Conservation (phyloP, 1,140 invertebrate genomes). For the Melipona quadrifasciata region DNA sequence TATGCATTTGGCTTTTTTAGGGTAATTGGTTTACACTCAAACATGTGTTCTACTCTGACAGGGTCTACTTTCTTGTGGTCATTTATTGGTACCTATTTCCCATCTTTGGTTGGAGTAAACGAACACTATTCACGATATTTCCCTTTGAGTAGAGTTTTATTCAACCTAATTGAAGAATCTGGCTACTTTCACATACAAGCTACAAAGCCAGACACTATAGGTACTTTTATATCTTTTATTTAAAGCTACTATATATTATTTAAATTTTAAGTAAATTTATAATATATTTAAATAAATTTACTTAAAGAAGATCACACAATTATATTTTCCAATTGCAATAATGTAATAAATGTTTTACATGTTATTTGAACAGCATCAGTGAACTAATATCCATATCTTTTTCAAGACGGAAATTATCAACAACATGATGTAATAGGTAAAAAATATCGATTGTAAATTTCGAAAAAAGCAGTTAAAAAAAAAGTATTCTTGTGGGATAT, state of each 20-base stretch:
- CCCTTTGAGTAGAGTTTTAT: slow-evolving; percentile 82
- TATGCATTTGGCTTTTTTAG: slow-evolving; percentile 69
- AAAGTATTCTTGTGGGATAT: too few species aligned
- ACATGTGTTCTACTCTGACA: slow-evolving; percentile 81
- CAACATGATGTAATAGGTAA: too few species aligned
- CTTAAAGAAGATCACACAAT: too few species aligned
- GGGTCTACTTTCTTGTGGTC: slow-evolving; percentile 76
- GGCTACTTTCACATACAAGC: slow-evolving; percentile 94
- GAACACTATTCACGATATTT: slow-evolving; percentile 84
- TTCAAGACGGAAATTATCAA: too few species aligned
- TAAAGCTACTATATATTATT: neutral
- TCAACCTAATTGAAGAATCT: slow-evolving; percentile 84
- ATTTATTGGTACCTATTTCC: slow-evolving; percentile 82
- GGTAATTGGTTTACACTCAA: slow-evolving; percentile 83
- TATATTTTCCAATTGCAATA: too few species aligned
- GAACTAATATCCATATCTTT: too few species aligned
- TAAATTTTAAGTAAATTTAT: neutral
- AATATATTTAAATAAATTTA: too few species aligned
- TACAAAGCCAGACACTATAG: slow-evolving; percentile 95
- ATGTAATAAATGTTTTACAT: too few species aligned
- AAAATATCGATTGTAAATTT: too few species aligned
- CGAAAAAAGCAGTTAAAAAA: too few species aligned
- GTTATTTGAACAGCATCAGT: too few species aligned
- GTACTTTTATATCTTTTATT: slow-evolving; percentile 77
- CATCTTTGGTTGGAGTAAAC: slow-evolving; percentile 83